Conservation (phyloP, 2,113 vertebrate species). For the Malurus melanocephalus region DNA sequence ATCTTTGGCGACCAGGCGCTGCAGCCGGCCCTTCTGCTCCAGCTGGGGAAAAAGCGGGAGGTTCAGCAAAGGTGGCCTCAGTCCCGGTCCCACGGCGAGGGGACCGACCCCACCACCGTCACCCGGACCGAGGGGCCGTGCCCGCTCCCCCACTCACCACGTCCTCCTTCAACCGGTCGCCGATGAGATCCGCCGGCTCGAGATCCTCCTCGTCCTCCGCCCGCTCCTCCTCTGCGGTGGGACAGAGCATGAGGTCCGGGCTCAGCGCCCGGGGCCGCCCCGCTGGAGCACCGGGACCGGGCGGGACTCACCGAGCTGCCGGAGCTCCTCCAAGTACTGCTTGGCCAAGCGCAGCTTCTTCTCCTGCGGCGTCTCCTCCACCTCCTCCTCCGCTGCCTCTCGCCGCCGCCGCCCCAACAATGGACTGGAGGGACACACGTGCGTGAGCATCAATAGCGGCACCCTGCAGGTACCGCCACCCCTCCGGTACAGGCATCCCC, state of each 20-base stretch:
- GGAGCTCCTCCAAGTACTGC: constrained; percentile 72
- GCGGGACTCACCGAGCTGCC: not conserved
- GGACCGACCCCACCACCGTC: not conserved
- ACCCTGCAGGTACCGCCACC: not conserved
- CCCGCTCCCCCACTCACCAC: constrained; percentile 74
- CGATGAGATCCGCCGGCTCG: constrained; percentile 79
- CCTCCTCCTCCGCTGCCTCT: constrained; percentile 76
- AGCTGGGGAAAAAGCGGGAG: constrained; percentile 70
- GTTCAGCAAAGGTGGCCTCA: not conserved
- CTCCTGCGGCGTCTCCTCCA: constrained; percentile 90
- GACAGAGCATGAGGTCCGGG: not conserved
- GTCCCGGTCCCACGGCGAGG: not conserved
- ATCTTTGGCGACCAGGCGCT: constrained; percentile 86
- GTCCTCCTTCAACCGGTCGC: constrained; percentile 87
- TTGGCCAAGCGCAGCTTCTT: constrained; percentile 93
- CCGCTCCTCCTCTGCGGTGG: constrained; percentile 81
- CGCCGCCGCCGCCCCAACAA: constrained; percentile 73
- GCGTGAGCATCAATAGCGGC: not conserved
- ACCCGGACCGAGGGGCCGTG: not conserved
- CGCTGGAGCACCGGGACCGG: not conserved
- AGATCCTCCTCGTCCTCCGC: constrained; percentile 81
- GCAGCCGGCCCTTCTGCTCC: constrained; percentile 90
- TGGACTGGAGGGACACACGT: not conserved
- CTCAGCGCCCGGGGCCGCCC: not conserved
- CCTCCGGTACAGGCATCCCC: too few relatives aligned